Evolutionary conservation across 1,140 invertebrate species (phyloP).

Genomic region (Drosophila truncata): DNA sequence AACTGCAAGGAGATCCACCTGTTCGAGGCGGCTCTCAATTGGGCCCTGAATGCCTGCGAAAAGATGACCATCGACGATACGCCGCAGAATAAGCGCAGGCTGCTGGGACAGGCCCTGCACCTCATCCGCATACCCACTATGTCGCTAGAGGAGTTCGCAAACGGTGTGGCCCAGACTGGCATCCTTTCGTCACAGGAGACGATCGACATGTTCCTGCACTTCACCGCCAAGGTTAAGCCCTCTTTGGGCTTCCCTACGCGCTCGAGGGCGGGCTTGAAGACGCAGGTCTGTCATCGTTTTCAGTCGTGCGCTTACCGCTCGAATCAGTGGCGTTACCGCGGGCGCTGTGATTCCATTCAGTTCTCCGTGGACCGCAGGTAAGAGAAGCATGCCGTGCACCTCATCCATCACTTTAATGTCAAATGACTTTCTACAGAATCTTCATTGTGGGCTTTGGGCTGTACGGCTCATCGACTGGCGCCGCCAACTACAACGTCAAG

Average conservation of each 20-base stretch:
- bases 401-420: conserved; percentile 70
- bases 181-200: conserved; percentile 95
- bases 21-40: conserved; percentile 95
- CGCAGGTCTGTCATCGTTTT: conserved; percentile 97
- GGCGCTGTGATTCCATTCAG: conserved; percentile 96
- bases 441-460: conserved; percentile 97
- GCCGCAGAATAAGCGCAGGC: conserved; percentile 89
- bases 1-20: conserved; percentile 96
- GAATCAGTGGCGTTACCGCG: conserved; percentile 97
- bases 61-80: conserved; percentile 92
- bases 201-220: conserved; percentile 96
- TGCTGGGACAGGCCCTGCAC: conserved; percentile 92
- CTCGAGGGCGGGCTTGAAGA: conserved; percentile 93
- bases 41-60: conserved; percentile 94
- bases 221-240: conserved; percentile 94
- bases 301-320: conserved; percentile 98
- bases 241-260: conserved; percentile 92
- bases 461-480: conserved; percentile 96
- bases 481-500: conserved; percentile 95
- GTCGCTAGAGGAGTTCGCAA: conserved; percentile 96
- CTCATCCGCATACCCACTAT: conserved; percentile 95
- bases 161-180: conserved; percentile 94
- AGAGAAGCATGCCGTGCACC: background rate
- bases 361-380: conserved; percentile 93
- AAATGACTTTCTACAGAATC: conserved; percentile 87